Evolutionary conservation across 1,140 invertebrate genomes (phyloP), one percentile per base, ranked within the genome.

Genomic region (Drosophila melanica): DNA sequence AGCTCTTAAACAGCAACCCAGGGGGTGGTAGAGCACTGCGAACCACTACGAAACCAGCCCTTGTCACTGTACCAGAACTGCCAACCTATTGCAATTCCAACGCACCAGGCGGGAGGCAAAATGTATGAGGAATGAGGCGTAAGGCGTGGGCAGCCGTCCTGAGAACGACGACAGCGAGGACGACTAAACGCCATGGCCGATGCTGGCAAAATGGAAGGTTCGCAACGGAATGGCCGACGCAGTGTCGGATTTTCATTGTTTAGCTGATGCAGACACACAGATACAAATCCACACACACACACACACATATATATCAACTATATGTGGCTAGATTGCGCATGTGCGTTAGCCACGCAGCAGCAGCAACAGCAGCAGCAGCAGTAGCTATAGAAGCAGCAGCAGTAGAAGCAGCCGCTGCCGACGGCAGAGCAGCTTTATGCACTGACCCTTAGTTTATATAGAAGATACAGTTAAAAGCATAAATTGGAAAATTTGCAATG

Each of bases 171-270:
- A 65, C 74, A 75, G 69, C 37, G 70, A 59, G 59, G 54, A 81
- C 77, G 70, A 89, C 84, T 65, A 78, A 84, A 84, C 84, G 84
- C 69, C 77, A 89, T 89, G 84, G 79, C 80, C 69, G 84, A 77
- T 85, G 75, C 48, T 69, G 67, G 51, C 70, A 90, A 84, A 89
- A 90, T 89, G 84, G 85, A 79, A 84, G 57, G 72, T 50, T 64
- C 53, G 30, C 67, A 53, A 66, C 57, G 58, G 65, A 55, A 89
- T 82, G 85, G 73, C 84, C 54, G 69, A 63, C 47, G 48, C 44
- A 23, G 51, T 58, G 77, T 64, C 58, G 68, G 62, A 59, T 76
- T 72, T 77, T 53, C 73, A 73, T 76, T 79, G 84, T 77, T 87
- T 79, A 79, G 77, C 45, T 53, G 39, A 47, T 33, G 63, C 53